Conservation (phyloP, 2,797 vertebrate species). For the Catamblyrhynchus diadema region DNA sequence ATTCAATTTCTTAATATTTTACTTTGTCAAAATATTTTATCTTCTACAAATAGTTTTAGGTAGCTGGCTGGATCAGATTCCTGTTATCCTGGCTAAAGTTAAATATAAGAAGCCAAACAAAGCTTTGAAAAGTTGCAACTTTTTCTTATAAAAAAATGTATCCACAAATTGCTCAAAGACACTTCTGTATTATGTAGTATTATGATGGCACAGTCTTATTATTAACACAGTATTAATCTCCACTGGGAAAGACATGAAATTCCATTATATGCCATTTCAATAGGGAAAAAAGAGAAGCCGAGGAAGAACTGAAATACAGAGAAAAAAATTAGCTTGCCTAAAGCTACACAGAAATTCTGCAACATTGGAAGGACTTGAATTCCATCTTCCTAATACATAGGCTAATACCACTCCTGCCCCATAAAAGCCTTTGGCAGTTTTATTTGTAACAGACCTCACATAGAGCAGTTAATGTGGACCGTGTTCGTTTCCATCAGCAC, state of each 20-base stretch:
- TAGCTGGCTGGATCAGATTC: neutral
- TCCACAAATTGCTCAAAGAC: neutral
- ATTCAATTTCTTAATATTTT: neutral
- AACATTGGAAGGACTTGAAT: neutral
- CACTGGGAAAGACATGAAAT: neutral
- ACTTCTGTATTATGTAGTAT: neutral
- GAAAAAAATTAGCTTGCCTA: neutral
- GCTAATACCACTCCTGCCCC: neutral
- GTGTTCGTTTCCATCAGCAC: neutral
- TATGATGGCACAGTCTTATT: neutral
- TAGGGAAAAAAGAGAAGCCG: rapidly evolving
- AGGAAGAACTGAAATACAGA: neutral
- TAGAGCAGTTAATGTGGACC: neutral
- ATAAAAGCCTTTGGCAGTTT: neutral
- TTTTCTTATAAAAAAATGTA: neutral
- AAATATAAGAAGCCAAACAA: neutral
- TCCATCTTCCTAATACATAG: neutral
- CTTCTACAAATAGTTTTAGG: neutral
- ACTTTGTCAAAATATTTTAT: neutral
- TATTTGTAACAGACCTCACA: neutral
- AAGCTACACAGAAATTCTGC: neutral
- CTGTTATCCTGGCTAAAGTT: neutral
- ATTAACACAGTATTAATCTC: neutral
- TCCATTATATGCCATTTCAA: neutral
- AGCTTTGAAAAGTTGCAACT: neutral